Evolutionary conservation across 1,140 invertebrate genomes (phyloP), one percentile per base, ranked within the genome.

Genomic region (Monomorium pharaonis): DNA sequence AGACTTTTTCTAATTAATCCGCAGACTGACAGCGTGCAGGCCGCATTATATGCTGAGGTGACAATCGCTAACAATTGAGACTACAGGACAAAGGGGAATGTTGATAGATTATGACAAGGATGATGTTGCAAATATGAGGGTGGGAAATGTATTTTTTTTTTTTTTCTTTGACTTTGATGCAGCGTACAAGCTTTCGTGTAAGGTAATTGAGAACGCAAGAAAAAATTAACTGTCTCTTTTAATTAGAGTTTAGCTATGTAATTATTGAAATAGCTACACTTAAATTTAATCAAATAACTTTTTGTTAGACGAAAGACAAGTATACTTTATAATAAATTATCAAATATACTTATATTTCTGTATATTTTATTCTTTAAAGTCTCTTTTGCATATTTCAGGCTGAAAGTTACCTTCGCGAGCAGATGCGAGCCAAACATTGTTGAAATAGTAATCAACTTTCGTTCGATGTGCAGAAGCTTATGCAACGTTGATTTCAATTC

Each of bases 1-100:
- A 80, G 49, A 84, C 80, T 78, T 60, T 83, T 75, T 70, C 63
- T 83, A 87, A 86, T 90, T 89, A 87, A 78, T 77, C 51, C 77
- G 18, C 62, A 47, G 37, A 4, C 18, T 49, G 83, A 74, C 60
- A 72, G 12, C 21, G 47, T 14, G 69, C 12, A 63, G 6, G 33
- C 51, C 27, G 21, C 21, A 24, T 49, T 72, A 72, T n/a, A 33
- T 83, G 24, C 33, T 58, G 51, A 83, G 37, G 78, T 83, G 78
- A 83, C 67, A 83, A 58, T 27, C 24, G 24, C 37, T 58, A 70
- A 83, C 78, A 83, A 60, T 74, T 58, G 78, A 58, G 51, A 67
- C 27, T 65, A 30, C 44, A 18, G n/a, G 4, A 56, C 67, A 83
- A 83, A 83, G 16, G 4, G 14, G 10, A 83, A 33, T 58, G 37